Conservation (phyloP, 2,113 vertebrate species). For the Clarias magur region DNA sequence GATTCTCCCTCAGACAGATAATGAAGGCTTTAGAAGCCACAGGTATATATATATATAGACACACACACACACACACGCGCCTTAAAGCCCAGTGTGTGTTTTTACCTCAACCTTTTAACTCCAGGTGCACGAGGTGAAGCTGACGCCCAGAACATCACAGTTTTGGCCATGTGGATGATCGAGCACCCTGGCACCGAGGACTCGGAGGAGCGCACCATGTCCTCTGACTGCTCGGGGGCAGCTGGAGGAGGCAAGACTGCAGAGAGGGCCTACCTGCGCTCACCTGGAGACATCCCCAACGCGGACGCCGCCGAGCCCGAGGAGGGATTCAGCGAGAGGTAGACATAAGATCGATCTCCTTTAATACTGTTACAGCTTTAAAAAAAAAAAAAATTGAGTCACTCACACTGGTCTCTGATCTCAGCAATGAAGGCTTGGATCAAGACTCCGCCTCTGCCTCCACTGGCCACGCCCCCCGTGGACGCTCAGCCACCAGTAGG, state of each 20-base stretch:
- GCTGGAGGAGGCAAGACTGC: conserved; percentile 79
- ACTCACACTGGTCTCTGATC: conserved; percentile 19
- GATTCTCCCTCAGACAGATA: conserved; percentile 93
- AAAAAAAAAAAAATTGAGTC: not conserved
- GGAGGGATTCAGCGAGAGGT: conserved; percentile 95
- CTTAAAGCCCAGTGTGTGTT: not conserved
- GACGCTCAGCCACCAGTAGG: conserved; percentile 82
- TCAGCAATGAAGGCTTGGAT: conserved; percentile 87
- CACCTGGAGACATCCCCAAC: conserved; percentile 85
- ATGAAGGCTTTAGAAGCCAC: conserved; percentile 97
- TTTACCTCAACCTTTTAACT: not conserved
- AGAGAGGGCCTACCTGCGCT: conserved; percentile 82
- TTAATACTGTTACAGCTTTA: too few relatives aligned
- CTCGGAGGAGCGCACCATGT: conserved; percentile 79
- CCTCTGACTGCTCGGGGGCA: conserved; percentile 74
- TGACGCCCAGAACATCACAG: conserved; percentile 96
- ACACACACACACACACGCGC: not conserved
- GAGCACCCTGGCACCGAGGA: conserved; percentile 90
- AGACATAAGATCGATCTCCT: not conserved
- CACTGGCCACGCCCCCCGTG: conserved; percentile 76
- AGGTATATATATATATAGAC: conserved; percentile 68
- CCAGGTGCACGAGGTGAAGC: conserved; percentile 91
- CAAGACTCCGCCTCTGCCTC: conserved; percentile 85
- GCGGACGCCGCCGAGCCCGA: conserved; percentile 88
- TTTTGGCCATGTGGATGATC: conserved; percentile 99